These are phyloP conservation scores for Calameuta pallipes DNA, from an alignment of 2,888 invertebrate genomes.

Conservation along the genomic window DNA sequence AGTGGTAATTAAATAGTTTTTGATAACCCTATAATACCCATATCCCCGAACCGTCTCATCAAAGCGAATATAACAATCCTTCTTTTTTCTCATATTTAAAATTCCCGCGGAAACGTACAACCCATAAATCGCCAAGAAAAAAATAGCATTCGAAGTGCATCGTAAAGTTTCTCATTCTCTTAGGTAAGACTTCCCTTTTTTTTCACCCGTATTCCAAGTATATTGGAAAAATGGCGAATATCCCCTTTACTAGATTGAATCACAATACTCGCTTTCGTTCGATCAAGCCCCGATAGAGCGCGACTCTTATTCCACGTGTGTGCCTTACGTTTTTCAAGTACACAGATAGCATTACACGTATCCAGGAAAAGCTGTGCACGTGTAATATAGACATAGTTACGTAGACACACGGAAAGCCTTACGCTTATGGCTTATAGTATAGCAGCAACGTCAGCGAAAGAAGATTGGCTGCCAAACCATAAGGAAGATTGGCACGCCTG, in stretches of 20 bases:
- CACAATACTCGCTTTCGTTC: constrained; percentile 30
- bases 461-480: constrained; percentile 36
- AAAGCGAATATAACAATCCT: background rate
- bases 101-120: background rate
- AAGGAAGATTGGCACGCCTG: constrained; percentile 17
- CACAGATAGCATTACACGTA: background rate
- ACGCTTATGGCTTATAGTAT: constrained; percentile 27
- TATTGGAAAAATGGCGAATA: constrained; percentile 33
- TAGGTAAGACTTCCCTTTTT: background rate
- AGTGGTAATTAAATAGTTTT: constrained; percentile 14
- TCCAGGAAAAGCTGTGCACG: background rate
- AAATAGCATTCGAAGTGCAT: background rate
- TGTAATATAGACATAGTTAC: constrained; percentile 8
- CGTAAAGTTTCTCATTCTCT: background rate
- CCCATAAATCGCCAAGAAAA: no score
- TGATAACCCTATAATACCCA: background rate
- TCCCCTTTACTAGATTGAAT: constrained; percentile 32
- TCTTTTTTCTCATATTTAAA: no score
- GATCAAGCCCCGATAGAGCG: background rate
- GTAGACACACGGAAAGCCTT: constrained; percentile 4
- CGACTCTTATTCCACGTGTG: background rate
- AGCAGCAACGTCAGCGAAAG: constrained; percentile 42
- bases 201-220: background rate
- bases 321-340: background rate
- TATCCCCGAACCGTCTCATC: constrained; percentile 16